These are phyloP conservation scores for Ornithorhynchus anatinus DNA, from an alignment of 2,113 vertebrate species.

Conservation along the genomic window DNA sequence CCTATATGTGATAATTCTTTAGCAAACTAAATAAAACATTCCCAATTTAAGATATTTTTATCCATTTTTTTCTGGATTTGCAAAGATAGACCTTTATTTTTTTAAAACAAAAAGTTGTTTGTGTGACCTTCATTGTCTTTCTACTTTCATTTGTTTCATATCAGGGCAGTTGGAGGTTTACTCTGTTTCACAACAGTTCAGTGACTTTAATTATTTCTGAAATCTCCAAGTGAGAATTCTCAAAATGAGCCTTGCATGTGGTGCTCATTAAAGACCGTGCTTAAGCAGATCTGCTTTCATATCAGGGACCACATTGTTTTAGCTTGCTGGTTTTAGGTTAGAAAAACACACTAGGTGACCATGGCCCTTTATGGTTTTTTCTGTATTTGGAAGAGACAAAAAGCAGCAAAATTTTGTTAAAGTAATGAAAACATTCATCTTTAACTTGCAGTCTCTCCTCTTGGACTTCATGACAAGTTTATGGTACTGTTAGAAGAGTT, in stretches of 20 bases:
- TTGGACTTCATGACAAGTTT: background rate
- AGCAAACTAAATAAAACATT: too few species aligned
- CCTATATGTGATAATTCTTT: too few species aligned
- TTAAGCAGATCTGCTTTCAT: background rate
- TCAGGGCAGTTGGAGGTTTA: background rate
- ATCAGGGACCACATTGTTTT: background rate
- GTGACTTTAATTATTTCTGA: conserved; percentile 42
- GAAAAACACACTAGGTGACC: background rate
- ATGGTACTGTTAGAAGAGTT: background rate
- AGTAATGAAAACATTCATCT: background rate
- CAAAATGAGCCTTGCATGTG: conserved; percentile 3
- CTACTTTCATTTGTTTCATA: conserved; percentile 18
- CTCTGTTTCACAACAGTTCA: background rate
- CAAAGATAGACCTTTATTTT: background rate
- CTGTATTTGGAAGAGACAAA: background rate
- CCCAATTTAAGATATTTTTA: too few species aligned
- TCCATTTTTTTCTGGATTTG: background rate
- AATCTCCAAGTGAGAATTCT: conserved; percentile 20
- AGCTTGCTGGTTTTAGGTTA: background rate
- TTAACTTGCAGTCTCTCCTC: background rate
- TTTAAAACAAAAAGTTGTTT: background rate
- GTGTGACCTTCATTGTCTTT: background rate
- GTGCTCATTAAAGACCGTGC: conserved; percentile 11
- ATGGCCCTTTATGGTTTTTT: background rate
- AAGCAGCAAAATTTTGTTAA: background rate